A percentile compares a stretch with the other conserved stretches of the same genome.
Conservation (phyloP, 2,113 vertebrate species). For the Peromyscus californicus region DNA sequence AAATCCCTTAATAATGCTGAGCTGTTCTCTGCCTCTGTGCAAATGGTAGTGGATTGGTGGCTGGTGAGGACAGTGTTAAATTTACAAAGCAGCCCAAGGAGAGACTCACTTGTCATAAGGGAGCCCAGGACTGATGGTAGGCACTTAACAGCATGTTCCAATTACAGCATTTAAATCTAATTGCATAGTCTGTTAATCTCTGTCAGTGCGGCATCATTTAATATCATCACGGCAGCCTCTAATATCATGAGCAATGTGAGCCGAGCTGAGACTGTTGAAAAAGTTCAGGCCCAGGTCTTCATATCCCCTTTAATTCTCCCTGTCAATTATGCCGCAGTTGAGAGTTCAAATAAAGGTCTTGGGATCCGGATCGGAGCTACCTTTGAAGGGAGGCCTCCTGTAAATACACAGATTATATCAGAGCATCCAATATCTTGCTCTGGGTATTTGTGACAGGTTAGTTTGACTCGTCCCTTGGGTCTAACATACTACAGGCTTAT, state of each 20-base stretch:
- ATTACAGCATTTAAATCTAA: slow-evolving; percentile 91
- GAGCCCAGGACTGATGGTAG: slow-evolving; percentile 88
- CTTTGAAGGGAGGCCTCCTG: slow-evolving; percentile 85
- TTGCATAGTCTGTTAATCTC: slow-evolving; percentile 89
- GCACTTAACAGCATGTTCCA: slow-evolving; percentile 90
- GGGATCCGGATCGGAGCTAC: slow-evolving; percentile 87
- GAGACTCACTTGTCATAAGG: slow-evolving; percentile 84
- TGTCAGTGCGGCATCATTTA: slow-evolving; percentile 88
- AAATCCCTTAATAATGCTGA: background rate
- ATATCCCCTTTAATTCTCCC: slow-evolving; percentile 87
- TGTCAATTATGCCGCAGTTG: slow-evolving; percentile 85
- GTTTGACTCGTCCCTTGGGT: slow-evolving; percentile 82
- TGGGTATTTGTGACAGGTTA: slow-evolving; percentile 88
- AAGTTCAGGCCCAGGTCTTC: slow-evolving; percentile 90
- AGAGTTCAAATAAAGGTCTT: slow-evolving; percentile 91
- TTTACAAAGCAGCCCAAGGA: slow-evolving; percentile 85
- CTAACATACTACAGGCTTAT: slow-evolving; percentile 83
- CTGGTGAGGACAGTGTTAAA: slow-evolving; percentile 86
- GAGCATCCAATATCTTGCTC: slow-evolving; percentile 83
- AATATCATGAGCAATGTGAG: slow-evolving; percentile 87
- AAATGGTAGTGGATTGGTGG: slow-evolving; percentile 77
- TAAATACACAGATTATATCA: slow-evolving; percentile 87
- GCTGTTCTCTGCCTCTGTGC: background rate
- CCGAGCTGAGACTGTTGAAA: slow-evolving; percentile 85
- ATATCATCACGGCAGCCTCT: slow-evolving; percentile 88